Evolutionary conservation across 2,888 invertebrate species (phyloP), one percentile per base, ranked within the genome.

Genomic region (Biston betularia): DNA sequence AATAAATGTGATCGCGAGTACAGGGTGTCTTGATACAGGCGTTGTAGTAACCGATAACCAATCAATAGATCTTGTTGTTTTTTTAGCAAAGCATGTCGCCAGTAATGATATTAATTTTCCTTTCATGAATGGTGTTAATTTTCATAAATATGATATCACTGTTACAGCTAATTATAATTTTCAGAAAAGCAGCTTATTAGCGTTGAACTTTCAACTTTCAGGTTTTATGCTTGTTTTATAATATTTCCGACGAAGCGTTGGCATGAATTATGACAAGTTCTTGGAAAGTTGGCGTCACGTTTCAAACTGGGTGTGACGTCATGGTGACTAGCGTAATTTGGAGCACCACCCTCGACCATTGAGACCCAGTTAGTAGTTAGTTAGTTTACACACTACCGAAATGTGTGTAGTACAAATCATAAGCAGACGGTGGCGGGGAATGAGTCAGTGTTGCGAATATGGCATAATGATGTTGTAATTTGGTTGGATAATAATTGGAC

Each of bases 361-460:
- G 44, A 50, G 55, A 55, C 60, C 54, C 55, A 10, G 56, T 66
- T 74, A 61, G 53, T 46, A 8, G 52, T 67, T 74, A 8, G 52
- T 67, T 74, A 56, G 56, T 56, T 56, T 63, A 67, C 59, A 65
- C 40, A 12, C 60, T 24, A 40, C 49, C 66, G 55, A 54, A 65
- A 53, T 59, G 56, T 56, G 48, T 57, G 62, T 72, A 75, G 77
- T 72, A 38, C 59, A 79, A 79, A 63, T 68, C 58, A 81, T 60
- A 57, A 74, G 76, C 52, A 40, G 11, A 24, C 15, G 52, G 44
- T 15, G 9, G 42, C 15, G 52, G 40, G 50, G 50, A 35, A 34
- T 65, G 55, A 64, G 48, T 42, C 56, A 40, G 0, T 12, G 40
- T 50, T 55, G 49, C 49, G 49, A 54, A 11, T 8, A 48, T 49